Conservation (phyloP, 1,140 invertebrate genomes). For the Kradibia gibbosae region DNA sequence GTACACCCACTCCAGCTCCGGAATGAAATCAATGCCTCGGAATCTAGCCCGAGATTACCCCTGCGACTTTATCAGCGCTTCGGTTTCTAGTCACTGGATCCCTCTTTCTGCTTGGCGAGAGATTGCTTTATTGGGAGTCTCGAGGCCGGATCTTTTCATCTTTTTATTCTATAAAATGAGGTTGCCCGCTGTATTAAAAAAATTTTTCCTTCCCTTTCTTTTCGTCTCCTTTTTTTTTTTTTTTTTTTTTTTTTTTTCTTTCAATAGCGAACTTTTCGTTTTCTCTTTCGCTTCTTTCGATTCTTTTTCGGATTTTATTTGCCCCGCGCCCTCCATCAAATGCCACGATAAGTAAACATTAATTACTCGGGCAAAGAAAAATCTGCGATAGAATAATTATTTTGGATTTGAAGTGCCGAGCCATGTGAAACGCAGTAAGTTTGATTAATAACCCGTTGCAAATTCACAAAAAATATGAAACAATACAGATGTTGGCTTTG, state of each 20-base stretch:
- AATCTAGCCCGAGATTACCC: conserved; percentile 1
- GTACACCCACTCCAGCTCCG: not conserved
- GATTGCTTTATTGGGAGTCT: conserved; percentile 1
- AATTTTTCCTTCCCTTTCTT: not conserved
- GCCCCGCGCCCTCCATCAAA: not conserved
- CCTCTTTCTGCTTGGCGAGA: not conserved
- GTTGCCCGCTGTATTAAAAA: not conserved
- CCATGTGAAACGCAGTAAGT: no score
- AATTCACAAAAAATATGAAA: no score
- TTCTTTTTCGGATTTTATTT: not conserved
- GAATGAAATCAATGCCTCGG: not conserved
- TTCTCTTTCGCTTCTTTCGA: no score
- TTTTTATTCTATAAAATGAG: not conserved
- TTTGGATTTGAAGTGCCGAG: no score
- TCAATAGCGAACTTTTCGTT: no score
- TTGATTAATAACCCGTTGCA: no score
- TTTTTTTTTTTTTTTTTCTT: not conserved
- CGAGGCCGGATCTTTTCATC: conserved; percentile 5
- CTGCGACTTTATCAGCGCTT: not conserved
- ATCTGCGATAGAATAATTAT: no score
- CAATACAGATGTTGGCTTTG: no score
- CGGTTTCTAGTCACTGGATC: not conserved
- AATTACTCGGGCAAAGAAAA: no score
- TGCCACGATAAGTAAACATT: no score
- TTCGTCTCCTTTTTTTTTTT: not conserved